Conservation (phyloP, 2,888 invertebrate genomes). For the Acleris sparsana region DNA sequence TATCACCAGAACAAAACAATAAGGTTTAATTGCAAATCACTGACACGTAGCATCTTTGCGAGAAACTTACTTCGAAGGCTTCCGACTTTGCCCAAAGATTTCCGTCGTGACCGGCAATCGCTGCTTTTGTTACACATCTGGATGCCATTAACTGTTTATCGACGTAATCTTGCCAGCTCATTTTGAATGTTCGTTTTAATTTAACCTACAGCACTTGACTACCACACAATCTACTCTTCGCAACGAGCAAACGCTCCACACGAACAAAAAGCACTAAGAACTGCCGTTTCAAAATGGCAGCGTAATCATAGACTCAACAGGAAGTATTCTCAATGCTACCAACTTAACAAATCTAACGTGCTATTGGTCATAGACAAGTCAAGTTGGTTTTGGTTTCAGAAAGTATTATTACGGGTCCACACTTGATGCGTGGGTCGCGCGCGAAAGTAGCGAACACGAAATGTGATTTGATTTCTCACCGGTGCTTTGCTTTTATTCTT, state of each 20-base stretch:
- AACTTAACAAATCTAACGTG: slow-evolving; percentile 47
- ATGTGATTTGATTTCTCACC: too few species aligned
- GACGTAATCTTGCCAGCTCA: slow-evolving; percentile 99
- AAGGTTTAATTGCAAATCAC: slow-evolving; percentile 51
- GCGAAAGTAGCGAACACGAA: too few species aligned
- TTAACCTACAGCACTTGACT: slow-evolving; percentile 78
- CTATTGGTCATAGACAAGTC: slow-evolving; percentile 39
- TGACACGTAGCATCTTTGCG: slow-evolving; percentile 59
- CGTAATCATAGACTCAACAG: slow-evolving; percentile 72
- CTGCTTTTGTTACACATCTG: slow-evolving; percentile 96
- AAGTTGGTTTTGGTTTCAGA: neutral
- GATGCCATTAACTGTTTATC: slow-evolving; percentile 98
- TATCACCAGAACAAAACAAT: slow-evolving; percentile 41
- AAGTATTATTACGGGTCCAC: neutral
- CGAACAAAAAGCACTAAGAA: slow-evolving; percentile 84
- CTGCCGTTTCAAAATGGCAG: slow-evolving; percentile 83
- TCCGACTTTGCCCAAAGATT: slow-evolving; percentile 97
- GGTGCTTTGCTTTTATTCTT: too few species aligned
- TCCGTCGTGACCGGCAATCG: slow-evolving; percentile 97
- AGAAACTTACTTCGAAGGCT: slow-evolving; percentile 94
- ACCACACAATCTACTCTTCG: slow-evolving; percentile 76
- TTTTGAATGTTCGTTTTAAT: slow-evolving; percentile 85
- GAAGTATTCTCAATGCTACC: slow-evolving; percentile 56
- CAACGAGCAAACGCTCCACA: slow-evolving; percentile 83
- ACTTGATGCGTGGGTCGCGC: too few species aligned